These are phyloP conservation scores for Cinclus mexicanus DNA, from an alignment of 2,113 vertebrate genomes.

Conservation along the genomic window DNA sequence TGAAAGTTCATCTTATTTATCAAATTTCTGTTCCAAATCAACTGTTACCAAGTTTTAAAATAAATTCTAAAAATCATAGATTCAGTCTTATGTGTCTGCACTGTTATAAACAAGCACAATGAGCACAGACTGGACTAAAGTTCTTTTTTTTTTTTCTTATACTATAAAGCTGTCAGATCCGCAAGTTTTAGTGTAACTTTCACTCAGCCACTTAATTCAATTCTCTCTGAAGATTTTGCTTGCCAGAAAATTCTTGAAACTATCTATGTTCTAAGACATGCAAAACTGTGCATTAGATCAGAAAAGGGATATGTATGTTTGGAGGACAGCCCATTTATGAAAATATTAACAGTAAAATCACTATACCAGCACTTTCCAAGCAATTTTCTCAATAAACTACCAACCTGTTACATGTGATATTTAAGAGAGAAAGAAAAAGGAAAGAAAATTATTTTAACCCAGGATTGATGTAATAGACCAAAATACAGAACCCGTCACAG, in stretches of 20 bases:
- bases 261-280: not conserved
- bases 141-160: not conserved
- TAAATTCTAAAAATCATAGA: not conserved
- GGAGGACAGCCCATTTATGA: not conserved
- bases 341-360: not conserved
- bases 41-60: not conserved
- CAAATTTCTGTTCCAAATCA: not conserved
- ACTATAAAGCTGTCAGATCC: not conserved
- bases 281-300: not conserved
- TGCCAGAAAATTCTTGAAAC: not conserved
- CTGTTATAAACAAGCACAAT: not conserved
- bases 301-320: not conserved
- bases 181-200: not conserved
- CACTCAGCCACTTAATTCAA: not conserved
- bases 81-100: not conserved
- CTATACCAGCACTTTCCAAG: not conserved
- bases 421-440: not conserved
- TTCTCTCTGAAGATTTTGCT: not conserved
- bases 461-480: rapidly evolving
- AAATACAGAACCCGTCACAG: not conserved
- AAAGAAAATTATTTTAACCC: not conserved
- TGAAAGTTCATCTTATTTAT: not conserved
- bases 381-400: not conserved
- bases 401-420: not conserved
- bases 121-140: not conserved